Evolutionary conservation across 1,140 invertebrate species (phyloP).

Genomic region (Ditylenchus dipsaci): DNA sequence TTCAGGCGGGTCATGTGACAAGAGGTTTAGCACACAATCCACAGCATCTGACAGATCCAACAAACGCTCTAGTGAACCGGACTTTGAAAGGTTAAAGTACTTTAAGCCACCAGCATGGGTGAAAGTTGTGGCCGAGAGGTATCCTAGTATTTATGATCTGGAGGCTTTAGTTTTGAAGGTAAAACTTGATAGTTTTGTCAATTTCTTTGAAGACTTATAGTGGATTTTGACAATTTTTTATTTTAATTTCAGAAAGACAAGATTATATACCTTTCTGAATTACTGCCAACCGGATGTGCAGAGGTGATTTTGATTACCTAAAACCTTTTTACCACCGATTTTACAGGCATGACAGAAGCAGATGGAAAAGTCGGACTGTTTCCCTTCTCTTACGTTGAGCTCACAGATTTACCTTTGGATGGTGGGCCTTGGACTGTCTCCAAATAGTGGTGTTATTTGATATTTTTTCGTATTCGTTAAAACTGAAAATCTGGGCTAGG

Average conservation of each 20-base stretch:
- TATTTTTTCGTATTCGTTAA: background rate
- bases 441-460: background rate
- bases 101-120: conserved; percentile 24
- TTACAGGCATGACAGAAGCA: conserved; percentile 9
- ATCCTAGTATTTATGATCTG: conserved; percentile 42
- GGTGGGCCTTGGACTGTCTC: background rate
- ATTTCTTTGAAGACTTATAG: background rate
- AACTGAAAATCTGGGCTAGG: too few species aligned
- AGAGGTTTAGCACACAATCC: conserved; percentile 40
- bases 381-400: conserved; percentile 32
- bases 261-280: conserved; percentile 34
- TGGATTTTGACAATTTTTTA: background rate
- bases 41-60: conserved; percentile 2
- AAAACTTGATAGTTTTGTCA: background rate
- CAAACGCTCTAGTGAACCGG: background rate
- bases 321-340: too few species aligned
- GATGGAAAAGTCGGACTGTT: conserved; percentile 38
- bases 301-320: conserved; percentile 11
- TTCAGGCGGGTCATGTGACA: conserved; percentile 5
- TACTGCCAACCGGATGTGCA: conserved; percentile 42
- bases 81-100: conserved; percentile 6
- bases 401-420: conserved; percentile 1
- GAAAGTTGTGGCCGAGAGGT: conserved; percentile 33
- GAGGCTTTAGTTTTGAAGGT: conserved; percentile 41
- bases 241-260: conserved; percentile 37